Conservation (phyloP, 2,888 invertebrate species). For the Epiblema foenella region DNA sequence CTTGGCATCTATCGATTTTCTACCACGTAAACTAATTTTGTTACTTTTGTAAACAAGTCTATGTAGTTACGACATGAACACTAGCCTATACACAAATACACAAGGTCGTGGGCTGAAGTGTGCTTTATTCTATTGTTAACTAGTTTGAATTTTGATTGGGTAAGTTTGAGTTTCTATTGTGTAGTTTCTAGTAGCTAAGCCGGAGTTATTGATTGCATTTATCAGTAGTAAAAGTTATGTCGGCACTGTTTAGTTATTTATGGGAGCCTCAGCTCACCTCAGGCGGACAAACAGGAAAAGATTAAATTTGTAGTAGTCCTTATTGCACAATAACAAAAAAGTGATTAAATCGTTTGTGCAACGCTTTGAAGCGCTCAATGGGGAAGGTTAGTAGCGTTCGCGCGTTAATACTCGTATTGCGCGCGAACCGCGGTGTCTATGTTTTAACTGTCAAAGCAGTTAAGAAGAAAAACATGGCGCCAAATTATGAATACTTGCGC, state of each 20-base stretch:
- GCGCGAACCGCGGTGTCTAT: no score
- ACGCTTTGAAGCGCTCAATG: no score
- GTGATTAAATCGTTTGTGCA: no score
- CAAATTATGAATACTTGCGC: no score
- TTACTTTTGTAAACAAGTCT: conserved; percentile 14
- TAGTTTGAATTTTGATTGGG: conserved; percentile 1
- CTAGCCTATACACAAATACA: neutral
- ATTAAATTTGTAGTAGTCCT: no score
- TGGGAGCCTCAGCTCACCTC: no score
- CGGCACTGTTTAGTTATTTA: neutral
- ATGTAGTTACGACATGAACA: conserved; percentile 6
- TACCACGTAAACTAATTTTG: conserved; percentile 8
- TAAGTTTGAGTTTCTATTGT: neutral
- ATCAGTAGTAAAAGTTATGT: conserved; percentile 32
- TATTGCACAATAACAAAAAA: no score
- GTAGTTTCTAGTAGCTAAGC: conserved; percentile 14
- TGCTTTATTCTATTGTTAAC: conserved; percentile 1
- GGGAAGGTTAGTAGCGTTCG: no score
- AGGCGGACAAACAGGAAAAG: no score
- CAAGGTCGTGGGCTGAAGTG: neutral
- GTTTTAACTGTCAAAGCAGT: no score
- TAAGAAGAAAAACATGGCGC: no score
- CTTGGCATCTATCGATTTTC: conserved; percentile 11
- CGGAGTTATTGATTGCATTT: conserved; percentile 22
- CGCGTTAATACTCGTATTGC: no score